phyloP scores from a whole-genome alignment of 2,113 vertebrate genomes.

The Eonycteris spelaea region DNA sequence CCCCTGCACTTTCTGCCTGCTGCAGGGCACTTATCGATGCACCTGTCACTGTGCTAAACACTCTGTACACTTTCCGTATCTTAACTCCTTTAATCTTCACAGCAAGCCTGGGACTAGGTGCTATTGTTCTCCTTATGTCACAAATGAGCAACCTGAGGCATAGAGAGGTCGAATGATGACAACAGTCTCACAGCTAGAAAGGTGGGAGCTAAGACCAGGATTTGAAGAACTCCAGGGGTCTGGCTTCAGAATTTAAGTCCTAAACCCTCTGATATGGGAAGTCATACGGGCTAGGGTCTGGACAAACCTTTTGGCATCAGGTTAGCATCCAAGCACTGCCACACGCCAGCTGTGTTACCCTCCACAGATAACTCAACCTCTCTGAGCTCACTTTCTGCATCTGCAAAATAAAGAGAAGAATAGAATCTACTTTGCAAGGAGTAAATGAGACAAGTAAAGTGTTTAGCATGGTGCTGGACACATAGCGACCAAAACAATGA shows the following conservation, averaged over 20 bases:
- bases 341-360: neutral
- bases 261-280: neutral
- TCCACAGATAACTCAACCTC: neutral
- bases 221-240: neutral
- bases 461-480: accelerated
- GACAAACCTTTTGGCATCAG: neutral
- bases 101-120: neutral
- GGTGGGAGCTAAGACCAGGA: neutral
- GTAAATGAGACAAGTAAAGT: accelerated
- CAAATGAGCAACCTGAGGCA: too few relatives aligned
- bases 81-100: neutral
- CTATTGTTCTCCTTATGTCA: accelerated
- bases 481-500: neutral
- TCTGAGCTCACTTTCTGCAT: neutral
- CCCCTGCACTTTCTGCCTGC: accelerated
- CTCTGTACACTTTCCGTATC: accelerated
- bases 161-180: neutral
- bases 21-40: accelerated
- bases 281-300: neutral
- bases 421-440: neutral
- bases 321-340: neutral
- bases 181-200: neutral
- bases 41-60: neutral
- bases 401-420: neutral
- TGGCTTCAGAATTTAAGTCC: neutral